phyloP scores from a whole-genome alignment of 1,140 invertebrate genomes.

The Drosophila mojavensis region DNA sequence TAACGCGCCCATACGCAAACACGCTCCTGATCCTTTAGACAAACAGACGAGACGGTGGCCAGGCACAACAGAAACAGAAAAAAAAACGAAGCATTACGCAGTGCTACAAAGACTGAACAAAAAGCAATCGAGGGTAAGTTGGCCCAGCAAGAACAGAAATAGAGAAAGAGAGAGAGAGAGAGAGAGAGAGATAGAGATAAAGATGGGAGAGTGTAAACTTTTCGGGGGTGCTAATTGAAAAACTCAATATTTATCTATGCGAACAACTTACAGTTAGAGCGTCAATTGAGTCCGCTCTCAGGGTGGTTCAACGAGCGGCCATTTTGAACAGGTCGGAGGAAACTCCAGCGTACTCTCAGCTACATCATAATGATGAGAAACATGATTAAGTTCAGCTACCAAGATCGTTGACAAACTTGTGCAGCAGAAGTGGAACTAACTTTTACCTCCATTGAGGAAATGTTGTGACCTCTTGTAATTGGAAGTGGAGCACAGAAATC shows the following conservation, averaged over 20 bases:
- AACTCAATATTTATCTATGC: conserved; percentile 76
- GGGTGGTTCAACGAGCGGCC: conserved; percentile 59
- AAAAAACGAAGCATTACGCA: conserved; percentile 18
- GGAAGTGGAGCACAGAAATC: conserved; percentile 65
- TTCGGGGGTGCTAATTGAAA: conserved; percentile 76
- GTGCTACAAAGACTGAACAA: conserved; percentile 22
- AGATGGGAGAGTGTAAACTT: conserved; percentile 16
- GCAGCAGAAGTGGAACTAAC: conserved; percentile 38
- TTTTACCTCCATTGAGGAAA: conserved; percentile 38
- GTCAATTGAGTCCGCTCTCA: conserved; percentile 39
- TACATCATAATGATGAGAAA: conserved; percentile 13
- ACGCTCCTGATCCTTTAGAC: conserved; percentile 76
- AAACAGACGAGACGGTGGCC: conserved; percentile 48
- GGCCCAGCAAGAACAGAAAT: background rate
- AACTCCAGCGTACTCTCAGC: background rate
- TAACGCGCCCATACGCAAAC: conserved; percentile 78
- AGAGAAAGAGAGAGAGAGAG: background rate
- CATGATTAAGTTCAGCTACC: conserved; percentile 8
- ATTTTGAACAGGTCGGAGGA: conserved; percentile 48
- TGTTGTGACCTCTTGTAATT: conserved; percentile 39
- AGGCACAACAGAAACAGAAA: conserved; percentile 15
- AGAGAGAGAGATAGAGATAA: background rate
- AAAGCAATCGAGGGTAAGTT: conserved; percentile 42
- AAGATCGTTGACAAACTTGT: conserved; percentile 60
- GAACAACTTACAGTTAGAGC: conserved; percentile 20